These are phyloP conservation scores for Tetrao urogallus DNA, from an alignment of 2,113 vertebrate genomes.

Conservation along the genomic window DNA sequence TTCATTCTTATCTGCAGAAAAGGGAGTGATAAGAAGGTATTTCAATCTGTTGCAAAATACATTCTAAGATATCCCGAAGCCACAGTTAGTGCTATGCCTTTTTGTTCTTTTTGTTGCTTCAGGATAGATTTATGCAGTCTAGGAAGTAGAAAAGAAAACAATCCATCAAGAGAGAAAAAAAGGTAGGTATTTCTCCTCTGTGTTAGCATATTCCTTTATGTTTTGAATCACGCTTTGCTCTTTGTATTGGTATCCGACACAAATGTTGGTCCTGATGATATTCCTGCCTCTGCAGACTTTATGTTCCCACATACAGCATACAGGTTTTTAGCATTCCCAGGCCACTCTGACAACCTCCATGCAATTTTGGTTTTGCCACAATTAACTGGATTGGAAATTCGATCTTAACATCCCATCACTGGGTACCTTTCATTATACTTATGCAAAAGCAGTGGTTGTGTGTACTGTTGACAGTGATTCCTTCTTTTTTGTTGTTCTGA, in stretches of 20 bases:
- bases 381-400: not conserved
- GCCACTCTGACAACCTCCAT: accelerated
- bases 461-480: not conserved
- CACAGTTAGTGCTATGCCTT: not conserved
- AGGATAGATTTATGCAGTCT: not conserved
- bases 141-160: not conserved
- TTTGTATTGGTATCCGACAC: not conserved
- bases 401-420: not conserved
- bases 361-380: not conserved
- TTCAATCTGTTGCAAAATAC: not conserved
- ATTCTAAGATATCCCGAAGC: not conserved
- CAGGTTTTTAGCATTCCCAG: not conserved
- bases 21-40: not conserved
- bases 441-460: no score
- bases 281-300: not conserved
- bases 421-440: not conserved
- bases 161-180: not conserved
- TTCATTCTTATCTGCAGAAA: not conserved
- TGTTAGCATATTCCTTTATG: not conserved
- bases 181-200: accelerated
- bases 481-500: not conserved
- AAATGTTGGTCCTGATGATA: not conserved
- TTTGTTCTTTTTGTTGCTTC: not conserved
- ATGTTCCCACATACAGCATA: accelerated
- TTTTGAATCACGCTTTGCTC: not conserved